Conservation (phyloP, 1,140 invertebrate genomes). For the Plodia interpunctella region DNA sequence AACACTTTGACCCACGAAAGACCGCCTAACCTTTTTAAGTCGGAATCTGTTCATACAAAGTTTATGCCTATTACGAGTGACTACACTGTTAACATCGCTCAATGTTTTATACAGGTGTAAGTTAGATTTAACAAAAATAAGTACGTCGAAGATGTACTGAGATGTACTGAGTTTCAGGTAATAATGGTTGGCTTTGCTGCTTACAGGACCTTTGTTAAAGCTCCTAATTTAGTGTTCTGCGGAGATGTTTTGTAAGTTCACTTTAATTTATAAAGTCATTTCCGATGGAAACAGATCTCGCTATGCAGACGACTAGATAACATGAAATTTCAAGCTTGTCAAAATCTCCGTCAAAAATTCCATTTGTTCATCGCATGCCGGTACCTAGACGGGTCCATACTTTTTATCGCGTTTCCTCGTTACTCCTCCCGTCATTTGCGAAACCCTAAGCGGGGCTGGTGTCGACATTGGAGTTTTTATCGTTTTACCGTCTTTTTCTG, state of each 20-base stretch:
- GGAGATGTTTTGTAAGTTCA: not conserved
- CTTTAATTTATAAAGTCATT: not conserved
- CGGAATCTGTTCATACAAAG: too few species aligned
- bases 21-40: too few species aligned
- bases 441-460: slow-evolving; percentile 44
- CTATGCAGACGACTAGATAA: slow-evolving; percentile 21
- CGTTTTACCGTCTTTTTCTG: slow-evolving; percentile 41
- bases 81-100: too few species aligned
- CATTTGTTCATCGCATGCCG: slow-evolving; percentile 34
- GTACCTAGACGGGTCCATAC: slow-evolving; percentile 26
- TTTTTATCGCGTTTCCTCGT: slow-evolving; percentile 51
- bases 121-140: too few species aligned
- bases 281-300: not conserved
- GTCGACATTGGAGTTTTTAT: slow-evolving; percentile 60
- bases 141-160: too few species aligned
- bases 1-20: too few species aligned
- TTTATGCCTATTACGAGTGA: too few species aligned
- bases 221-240: not conserved
- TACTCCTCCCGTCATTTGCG: slow-evolving; percentile 48
- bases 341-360: slow-evolving; percentile 29
- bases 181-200: not conserved
- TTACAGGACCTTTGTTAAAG: not conserved
- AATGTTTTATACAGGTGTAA: too few species aligned
- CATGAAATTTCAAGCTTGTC: slow-evolving; percentile 47
- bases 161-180: slow-evolving; percentile 42